phyloP scores from a whole-genome alignment of 2,797 vertebrate genomes.

The Gallirallus australis region DNA sequence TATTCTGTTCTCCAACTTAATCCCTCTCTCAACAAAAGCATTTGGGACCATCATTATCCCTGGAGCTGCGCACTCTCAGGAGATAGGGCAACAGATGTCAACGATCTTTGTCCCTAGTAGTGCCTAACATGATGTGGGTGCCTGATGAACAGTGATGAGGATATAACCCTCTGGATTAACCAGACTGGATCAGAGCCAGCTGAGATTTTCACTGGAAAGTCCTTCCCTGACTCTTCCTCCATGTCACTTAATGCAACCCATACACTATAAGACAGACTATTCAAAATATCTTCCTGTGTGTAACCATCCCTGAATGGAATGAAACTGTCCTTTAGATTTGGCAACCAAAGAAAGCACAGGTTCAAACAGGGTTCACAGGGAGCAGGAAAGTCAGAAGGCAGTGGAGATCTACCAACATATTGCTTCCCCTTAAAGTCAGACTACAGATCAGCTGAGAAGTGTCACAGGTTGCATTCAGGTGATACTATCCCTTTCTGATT shows the following conservation, averaged over 20 bases:
- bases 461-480: not conserved
- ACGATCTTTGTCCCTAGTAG: not conserved
- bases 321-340: not conserved
- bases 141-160: not conserved
- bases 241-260: not conserved
- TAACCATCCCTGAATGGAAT: not conserved
- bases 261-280: not conserved
- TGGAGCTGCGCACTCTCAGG: not conserved
- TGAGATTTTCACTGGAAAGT: not conserved
- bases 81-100: not conserved
- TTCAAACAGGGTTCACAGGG: not conserved
- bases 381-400: not conserved
- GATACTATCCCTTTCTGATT: not conserved
- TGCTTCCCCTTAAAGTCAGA: not conserved
- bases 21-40: not conserved
- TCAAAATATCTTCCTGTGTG: not conserved
- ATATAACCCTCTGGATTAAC: no score
- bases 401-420: not conserved
- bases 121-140: not conserved
- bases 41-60: not conserved
- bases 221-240: not conserved
- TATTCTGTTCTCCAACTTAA: not conserved
- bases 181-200: not conserved
- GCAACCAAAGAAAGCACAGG: not conserved
- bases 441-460: not conserved